Conservation (phyloP, 2,113 vertebrate genomes). For the Silurus glanis region DNA sequence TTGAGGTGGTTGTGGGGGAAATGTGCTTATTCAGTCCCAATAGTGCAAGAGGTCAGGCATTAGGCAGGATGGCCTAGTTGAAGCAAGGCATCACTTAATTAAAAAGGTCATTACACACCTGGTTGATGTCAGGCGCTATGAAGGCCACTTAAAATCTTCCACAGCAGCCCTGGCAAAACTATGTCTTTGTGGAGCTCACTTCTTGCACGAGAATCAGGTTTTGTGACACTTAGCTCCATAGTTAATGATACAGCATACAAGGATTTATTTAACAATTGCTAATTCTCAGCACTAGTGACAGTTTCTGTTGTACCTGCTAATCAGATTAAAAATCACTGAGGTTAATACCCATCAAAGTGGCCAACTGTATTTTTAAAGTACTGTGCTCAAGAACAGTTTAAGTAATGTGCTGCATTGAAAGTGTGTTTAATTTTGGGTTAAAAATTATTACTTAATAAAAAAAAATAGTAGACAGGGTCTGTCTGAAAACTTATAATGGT, state of each 20-base stretch:
- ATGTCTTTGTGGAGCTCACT: background rate
- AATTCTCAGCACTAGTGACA: too few relatives aligned
- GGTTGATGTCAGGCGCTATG: background rate
- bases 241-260: background rate
- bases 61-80: background rate
- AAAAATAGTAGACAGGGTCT: background rate
- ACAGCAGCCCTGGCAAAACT: background rate
- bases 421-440: background rate
- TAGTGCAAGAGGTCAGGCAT: background rate
- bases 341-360: background rate
- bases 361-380: background rate
- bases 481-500: background rate
- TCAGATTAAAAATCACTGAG: background rate
- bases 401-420: background rate
- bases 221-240: background rate
- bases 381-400: background rate
- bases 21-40: background rate
- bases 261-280: background rate
- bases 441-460: too few relatives aligned
- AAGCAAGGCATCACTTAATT: background rate
- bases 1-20: background rate
- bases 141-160: background rate
- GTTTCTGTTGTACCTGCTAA: background rate
- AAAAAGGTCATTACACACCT: background rate
- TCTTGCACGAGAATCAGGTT: background rate